Evolutionary conservation across 1,140 invertebrate genomes (phyloP).

Genomic region (Ips nitidus): DNA sequence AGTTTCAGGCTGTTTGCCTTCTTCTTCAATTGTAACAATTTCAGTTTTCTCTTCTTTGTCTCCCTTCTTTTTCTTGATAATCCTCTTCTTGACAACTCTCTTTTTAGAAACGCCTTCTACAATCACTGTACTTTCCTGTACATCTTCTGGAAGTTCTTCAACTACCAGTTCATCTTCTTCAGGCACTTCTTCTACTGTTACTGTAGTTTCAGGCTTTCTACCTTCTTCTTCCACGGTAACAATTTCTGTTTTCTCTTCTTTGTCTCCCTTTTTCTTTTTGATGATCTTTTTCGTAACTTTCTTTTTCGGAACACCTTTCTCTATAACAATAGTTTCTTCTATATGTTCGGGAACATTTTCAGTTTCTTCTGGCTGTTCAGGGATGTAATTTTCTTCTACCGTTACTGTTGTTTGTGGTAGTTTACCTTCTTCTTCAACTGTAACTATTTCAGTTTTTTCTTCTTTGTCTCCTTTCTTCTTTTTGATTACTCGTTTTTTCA

Average conservation of each 20-base stretch:
- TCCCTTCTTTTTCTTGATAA: constrained; percentile 50
- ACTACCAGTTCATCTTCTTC: constrained; percentile 34
- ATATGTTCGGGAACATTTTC: constrained; percentile 53
- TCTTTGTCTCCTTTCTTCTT: constrained; percentile 42
- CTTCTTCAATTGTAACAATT: constrained; percentile 32
- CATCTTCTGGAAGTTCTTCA: constrained; percentile 50
- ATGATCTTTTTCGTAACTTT: constrained; percentile 47
- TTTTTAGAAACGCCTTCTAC: constrained; percentile 47
- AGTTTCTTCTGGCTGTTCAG: constrained; percentile 43
- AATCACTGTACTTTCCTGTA: constrained; percentile 25
- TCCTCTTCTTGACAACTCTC: constrained; percentile 49
- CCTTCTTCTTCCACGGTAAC: constrained; percentile 50
- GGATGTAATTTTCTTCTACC: constrained; percentile 48
- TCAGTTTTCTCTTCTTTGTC: constrained; percentile 28
- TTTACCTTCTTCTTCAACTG: constrained; percentile 50
- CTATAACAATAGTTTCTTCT: constrained; percentile 45
- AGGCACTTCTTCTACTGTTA: constrained; percentile 45
- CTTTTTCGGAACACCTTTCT: constrained; percentile 46
- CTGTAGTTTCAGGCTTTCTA: constrained; percentile 45
- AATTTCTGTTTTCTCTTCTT: constrained; percentile 44
- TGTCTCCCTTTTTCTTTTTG: constrained; percentile 41
- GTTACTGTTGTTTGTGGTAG: constrained; percentile 44
- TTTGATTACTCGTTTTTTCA: constrained; percentile 48
- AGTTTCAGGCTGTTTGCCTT: constrained; percentile 6
- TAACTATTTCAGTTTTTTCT: constrained; percentile 44